Conservation (phyloP, 2,888 invertebrate species). For the Polyploca ridens region DNA sequence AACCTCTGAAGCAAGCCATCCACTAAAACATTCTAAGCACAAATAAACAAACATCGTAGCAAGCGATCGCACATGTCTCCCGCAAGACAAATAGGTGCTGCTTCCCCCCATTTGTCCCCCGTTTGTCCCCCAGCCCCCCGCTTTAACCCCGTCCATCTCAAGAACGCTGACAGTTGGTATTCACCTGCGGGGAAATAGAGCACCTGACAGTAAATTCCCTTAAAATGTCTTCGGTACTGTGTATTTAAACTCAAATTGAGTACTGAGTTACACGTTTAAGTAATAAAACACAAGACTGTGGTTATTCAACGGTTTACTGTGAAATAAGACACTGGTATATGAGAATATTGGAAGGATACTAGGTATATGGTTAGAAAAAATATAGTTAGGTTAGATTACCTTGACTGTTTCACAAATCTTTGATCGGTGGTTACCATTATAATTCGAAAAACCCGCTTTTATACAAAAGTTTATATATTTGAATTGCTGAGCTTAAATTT, state of each 20-base stretch:
- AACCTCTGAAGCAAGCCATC: slow-evolving; percentile 27
- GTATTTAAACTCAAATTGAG: slow-evolving; percentile 46
- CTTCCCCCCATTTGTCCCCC: slow-evolving; percentile 27
- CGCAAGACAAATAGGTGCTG: slow-evolving; percentile 68
- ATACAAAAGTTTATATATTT: too few relatives aligned
- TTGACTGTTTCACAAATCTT: too few relatives aligned
- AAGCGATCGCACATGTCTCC: slow-evolving; percentile 73
- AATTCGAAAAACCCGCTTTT: too few relatives aligned
- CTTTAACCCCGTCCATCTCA: slow-evolving; percentile 48
- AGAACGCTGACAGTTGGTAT: slow-evolving; percentile 69
- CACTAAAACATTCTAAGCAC: slow-evolving; percentile 51
- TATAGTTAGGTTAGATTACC: too few relatives aligned
- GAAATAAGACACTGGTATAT: background rate
- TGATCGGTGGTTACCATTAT: too few relatives aligned
- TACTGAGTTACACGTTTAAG: slow-evolving; percentile 19
- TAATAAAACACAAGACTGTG: slow-evolving; percentile 21
- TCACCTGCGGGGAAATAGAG: slow-evolving; percentile 65
- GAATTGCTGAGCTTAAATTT: too few relatives aligned
- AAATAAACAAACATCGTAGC: slow-evolving; percentile 66
- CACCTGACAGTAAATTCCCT: slow-evolving; percentile 50
- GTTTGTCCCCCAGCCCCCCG: slow-evolving; percentile 27
- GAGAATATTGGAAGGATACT: background rate
- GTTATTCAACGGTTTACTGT: background rate
- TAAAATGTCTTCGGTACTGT: slow-evolving; percentile 42
- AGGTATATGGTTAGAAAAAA: too few relatives aligned